Conservation (phyloP, 23 tunicate genomes). For the Styela clava region DNA sequence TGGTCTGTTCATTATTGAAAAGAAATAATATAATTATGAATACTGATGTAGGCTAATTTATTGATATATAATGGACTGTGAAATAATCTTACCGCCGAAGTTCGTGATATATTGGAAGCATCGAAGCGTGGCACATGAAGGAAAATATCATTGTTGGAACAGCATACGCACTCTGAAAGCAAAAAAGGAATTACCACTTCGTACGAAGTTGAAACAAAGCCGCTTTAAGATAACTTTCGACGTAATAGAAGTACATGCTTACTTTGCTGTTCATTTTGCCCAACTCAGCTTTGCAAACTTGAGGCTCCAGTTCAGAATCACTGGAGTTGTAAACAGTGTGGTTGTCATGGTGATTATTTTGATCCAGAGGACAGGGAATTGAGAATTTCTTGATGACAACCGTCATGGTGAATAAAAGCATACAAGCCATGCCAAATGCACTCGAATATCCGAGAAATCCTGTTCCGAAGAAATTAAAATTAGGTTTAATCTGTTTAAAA, state of each 20-base stretch:
- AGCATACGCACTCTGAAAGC: constrained; percentile 75
- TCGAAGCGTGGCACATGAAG: constrained; percentile 96
- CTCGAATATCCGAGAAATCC: constrained; percentile 90
- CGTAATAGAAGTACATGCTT: no score
- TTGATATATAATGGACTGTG: not conserved
- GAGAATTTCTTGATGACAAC: constrained; percentile 60
- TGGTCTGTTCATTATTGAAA: constrained; percentile 36
- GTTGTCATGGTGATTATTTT: not conserved
- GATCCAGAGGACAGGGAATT: constrained; percentile 71
- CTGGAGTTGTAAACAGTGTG: not conserved
- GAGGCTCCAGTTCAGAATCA: constrained; percentile 11
- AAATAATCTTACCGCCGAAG: constrained; percentile 63
- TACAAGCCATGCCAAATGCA: constrained; percentile 77
- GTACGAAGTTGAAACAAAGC: not conserved
- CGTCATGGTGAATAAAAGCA: constrained; percentile 69
- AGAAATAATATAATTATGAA: not conserved
- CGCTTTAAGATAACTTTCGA: not conserved
- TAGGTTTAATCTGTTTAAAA: not conserved
- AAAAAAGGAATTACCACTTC: not conserved
- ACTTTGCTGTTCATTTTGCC: constrained; percentile 53
- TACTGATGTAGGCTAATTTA: not conserved
- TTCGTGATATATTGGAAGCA: constrained; percentile 90
- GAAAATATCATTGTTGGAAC: constrained; percentile 89
- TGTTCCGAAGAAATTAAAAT: constrained; percentile 7
- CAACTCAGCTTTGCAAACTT: constrained; percentile 60